These are phyloP conservation scores for Peromyscus eremicus DNA, from an alignment of 2,797 vertebrate species.

Conservation along the genomic window DNA sequence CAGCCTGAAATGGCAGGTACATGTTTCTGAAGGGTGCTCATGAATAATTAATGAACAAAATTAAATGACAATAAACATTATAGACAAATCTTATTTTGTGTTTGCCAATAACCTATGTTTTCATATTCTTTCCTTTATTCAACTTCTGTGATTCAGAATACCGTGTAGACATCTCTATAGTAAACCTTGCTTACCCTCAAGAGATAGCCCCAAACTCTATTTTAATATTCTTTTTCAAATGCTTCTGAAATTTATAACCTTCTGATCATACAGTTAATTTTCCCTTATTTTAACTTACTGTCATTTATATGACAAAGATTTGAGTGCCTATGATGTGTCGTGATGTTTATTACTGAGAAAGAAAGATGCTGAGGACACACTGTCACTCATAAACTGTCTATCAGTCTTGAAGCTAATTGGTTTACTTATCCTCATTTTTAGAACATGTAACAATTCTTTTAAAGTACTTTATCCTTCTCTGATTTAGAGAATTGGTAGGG, in stretches of 20 bases:
- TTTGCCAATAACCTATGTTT: not conserved
- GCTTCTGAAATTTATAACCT: not conserved
- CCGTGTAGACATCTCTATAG: not conserved
- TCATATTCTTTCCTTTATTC: not conserved
- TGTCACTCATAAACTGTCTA: not conserved
- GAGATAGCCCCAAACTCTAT: not conserved
- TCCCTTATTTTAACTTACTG: not conserved
- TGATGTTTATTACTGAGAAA: not conserved
- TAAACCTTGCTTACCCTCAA: not conserved
- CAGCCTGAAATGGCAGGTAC: not conserved
- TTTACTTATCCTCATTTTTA: not conserved
- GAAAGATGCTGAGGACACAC: not conserved
- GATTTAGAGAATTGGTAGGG: not conserved
- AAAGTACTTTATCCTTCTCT: not conserved
- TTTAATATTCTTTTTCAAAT: not conserved
- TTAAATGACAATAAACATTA: not conserved
- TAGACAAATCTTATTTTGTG: not conserved
- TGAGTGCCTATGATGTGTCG: not conserved
- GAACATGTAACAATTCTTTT: not conserved
- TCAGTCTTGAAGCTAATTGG: not conserved
- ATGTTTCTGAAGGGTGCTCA: not conserved
- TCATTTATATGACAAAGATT: not conserved
- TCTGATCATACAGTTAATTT: not conserved
- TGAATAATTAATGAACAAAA: not conserved
- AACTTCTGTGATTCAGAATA: not conserved